Base-by-base conservation (phyloP, 2,797 vertebrate species). In the Stomatorhinus walkeri region DNA sequence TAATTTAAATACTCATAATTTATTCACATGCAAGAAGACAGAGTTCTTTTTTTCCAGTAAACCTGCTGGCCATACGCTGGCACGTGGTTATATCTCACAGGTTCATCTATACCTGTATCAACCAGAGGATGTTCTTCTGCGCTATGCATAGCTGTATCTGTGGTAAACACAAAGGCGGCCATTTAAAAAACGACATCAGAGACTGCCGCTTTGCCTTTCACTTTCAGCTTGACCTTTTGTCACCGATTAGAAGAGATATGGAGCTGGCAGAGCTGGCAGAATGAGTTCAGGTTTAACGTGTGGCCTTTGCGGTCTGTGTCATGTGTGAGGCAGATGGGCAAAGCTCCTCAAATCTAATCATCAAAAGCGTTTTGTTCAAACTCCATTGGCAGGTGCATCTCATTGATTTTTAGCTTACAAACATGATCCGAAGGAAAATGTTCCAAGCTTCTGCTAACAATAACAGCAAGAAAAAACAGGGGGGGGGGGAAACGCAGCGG, bases 371-470 rank as follows among this genome's bases (percentile, higher is more conserved):
- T 85, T 43, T 8, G 46, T 32, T 85, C 61, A 36, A 40, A 49
- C 56, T 19, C 22, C 51, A 51, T 9, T 54, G 40, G 88, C 76
- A 85, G 61, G 48, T 87, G 43, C 83, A 85, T 90, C 87, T 3
- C 36, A 86, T 36, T 79, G 79, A 84, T 46, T 54, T 85, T 68
- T 61, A 88, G 43, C 54, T 52, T 59, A 14, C 48, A 48, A 36
- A 3, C 36, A 59, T 24, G 64, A 72, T 64, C 52, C 87, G 48
- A 87, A 86, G 10, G n/a, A 87, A 51, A 87, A 83, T 28, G 48
- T 83, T 85, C 36, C 61, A 88, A 87, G 72, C 79, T 85, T 85
- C 79, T 91, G 48, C 9, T 43, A 22, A 88, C 84, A 72, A 89
- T 81, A 51, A 79, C 12, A 56, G 68, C 59, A 87, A 24, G 16